phyloP scores from a whole-genome alignment of 2,888 invertebrate species.

The Bugula neritina region DNA sequence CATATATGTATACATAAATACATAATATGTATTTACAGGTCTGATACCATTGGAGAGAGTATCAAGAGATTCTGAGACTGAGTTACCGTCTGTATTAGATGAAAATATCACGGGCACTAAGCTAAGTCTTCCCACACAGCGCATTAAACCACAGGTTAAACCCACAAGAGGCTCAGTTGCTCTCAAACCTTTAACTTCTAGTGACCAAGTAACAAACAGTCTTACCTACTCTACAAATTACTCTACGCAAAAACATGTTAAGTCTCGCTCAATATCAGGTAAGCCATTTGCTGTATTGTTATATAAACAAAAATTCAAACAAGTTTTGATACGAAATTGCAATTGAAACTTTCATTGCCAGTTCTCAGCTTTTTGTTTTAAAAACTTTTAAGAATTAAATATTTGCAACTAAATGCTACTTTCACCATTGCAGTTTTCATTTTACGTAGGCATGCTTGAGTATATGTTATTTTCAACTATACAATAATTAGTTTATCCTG shows the following conservation, averaged over 20 bases:
- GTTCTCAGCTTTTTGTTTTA: too few relatives aligned
- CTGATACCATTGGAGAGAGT: background rate
- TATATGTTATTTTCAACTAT: too few relatives aligned
- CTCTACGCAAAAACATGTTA: background rate
- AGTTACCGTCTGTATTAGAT: constrained; percentile 20
- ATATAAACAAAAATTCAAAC: too few relatives aligned
- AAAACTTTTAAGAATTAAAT: too few relatives aligned
- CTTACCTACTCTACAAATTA: background rate
- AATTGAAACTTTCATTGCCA: too few relatives aligned
- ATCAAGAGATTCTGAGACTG: constrained; percentile 5
- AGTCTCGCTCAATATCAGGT: constrained; percentile 10
- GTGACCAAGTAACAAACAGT: background rate
- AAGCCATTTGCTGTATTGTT: too few relatives aligned
- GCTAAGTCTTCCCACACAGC: background rate
- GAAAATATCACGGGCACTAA: constrained; percentile 19
- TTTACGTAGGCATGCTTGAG: too few relatives aligned
- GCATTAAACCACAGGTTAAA: background rate
- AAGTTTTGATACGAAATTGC: too few relatives aligned
- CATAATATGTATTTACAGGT: background rate
- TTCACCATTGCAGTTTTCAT: too few relatives aligned
- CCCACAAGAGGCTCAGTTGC: background rate
- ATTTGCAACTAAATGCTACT: too few relatives aligned
- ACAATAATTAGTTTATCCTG: too few relatives aligned
- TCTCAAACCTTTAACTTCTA: constrained; percentile 7
- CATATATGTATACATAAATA: too few relatives aligned